phyloP scores from a whole-genome alignment of 2,113 vertebrate species.

The Promerops cafer region DNA sequence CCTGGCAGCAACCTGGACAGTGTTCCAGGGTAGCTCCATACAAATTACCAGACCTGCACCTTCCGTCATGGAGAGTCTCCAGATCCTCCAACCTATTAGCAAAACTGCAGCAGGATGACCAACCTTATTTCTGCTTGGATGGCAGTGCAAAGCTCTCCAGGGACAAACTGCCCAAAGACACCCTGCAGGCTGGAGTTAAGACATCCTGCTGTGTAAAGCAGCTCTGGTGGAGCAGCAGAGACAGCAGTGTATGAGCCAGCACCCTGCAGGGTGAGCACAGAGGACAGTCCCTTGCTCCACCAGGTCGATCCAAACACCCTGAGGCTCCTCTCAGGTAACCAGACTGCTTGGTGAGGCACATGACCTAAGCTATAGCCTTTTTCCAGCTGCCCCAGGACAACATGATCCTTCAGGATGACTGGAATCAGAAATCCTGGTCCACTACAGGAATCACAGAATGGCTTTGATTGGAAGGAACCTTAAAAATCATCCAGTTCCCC shows the following conservation, averaged over 20 bases:
- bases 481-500: neutral
- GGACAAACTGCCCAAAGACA: neutral
- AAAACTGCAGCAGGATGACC: neutral
- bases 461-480: neutral
- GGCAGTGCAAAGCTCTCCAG: neutral
- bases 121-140: neutral
- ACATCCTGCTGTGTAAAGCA: neutral
- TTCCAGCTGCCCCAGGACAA: neutral
- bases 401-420: neutral
- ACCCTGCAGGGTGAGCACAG: neutral
- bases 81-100: neutral
- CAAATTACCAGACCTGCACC: neutral
- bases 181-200: neutral
- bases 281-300: neutral
- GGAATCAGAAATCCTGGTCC: neutral
- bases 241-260: neutral
- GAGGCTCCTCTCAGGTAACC: neutral
- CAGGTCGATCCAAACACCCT: accelerated
- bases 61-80: neutral
- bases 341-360: neutral
- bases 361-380: neutral
- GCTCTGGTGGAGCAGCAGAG: neutral
- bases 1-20: neutral
- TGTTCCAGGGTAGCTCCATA: neutral
- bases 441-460: neutral